Evolutionary conservation across 1,140 invertebrate genomes (phyloP).

Genomic region (Calephelis nemesis): DNA sequence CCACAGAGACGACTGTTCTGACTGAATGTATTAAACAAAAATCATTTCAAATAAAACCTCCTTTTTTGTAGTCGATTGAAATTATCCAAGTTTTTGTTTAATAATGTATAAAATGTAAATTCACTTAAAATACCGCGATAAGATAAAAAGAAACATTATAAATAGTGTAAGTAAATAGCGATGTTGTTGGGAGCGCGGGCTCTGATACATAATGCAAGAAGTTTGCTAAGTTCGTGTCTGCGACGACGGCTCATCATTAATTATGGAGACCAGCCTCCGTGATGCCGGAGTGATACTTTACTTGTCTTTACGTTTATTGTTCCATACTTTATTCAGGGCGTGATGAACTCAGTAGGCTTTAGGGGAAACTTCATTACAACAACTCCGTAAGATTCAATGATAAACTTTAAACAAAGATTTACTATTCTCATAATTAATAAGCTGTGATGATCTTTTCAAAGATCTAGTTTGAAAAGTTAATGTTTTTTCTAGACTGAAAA

Average conservation of each 20-base stretch:
- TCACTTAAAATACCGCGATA: too few relatives aligned
- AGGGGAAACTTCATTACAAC: not conserved
- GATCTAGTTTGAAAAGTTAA: too few relatives aligned
- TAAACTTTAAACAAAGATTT: not conserved
- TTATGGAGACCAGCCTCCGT: conserved; percentile 8
- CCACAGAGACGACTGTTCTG: too few relatives aligned
- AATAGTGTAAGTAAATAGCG: not conserved
- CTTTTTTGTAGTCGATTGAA: too few relatives aligned
- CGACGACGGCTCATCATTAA: conserved; percentile 9
- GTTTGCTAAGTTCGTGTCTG: conserved; percentile 3
- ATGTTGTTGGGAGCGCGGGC: not conserved
- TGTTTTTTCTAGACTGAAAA: too few relatives aligned
- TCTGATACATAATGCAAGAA: conserved; percentile 3
- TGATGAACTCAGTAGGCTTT: not conserved
- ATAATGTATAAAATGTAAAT: too few relatives aligned
- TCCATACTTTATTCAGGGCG: conserved; percentile 8
- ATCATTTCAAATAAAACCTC: too few relatives aligned
- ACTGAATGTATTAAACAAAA: too few relatives aligned
- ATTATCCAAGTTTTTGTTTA: too few relatives aligned
- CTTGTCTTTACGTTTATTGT: conserved; percentile 14
- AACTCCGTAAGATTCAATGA: not conserved
- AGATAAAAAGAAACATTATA: not conserved
- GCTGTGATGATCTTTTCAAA: too few relatives aligned
- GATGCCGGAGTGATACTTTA: conserved; percentile 2
- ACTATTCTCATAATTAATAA: too few relatives aligned